Base-by-base conservation (phyloP, 1,140 invertebrate species). In the Lasioglossum baleicum region DNA sequence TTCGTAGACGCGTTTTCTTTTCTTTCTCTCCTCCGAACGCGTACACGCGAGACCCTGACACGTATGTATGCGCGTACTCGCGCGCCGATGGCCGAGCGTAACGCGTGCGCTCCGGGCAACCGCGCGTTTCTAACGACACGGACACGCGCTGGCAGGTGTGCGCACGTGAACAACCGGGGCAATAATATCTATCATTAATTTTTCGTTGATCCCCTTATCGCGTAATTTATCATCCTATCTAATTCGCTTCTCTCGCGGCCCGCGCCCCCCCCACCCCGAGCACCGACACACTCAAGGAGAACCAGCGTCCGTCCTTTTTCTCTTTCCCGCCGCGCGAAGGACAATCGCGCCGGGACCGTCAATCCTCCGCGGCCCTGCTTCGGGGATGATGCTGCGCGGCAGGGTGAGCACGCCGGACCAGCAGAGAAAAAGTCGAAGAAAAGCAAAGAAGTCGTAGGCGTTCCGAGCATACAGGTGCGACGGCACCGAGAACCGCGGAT, bases 381-480 rank as follows among this genome's bases (percentile, higher is more conserved):
- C 72, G n/a, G 80, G 72, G 84, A 75, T 80, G 84, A 75, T 66
- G 83, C 66, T 60, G 31, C 60, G 72, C 70, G 53, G 61, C 44
- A 58, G 56, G 35, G 63, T n/a, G 60, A 65, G 17, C n/a, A n/a
- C n/a, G n/a, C n/a, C n/a, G n/a, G n/a, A n/a, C n/a, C n/a, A n/a
- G n/a, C n/a, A 69, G 51, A 66, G 81, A n/a, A 20, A 7, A 7
- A 17, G 7, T n/a, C n/a, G n/a, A n/a, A 15, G 40, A 20, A 22
- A 83, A 82, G 20, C 44, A 40, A 35, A 80, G 69, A 76, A 86
- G 66, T 84, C 79, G 89, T 88, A 89, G 88, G 88, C 87, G 87
- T 88, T 88, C 85, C 31, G 84, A 86, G 87, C 67, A 86, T 87
- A 90, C 90, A 92, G 91, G 90, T 91, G 90, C 87, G 81, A 87